Conservation (phyloP, 2,888 invertebrate genomes). For the Cheilosia pagana region DNA sequence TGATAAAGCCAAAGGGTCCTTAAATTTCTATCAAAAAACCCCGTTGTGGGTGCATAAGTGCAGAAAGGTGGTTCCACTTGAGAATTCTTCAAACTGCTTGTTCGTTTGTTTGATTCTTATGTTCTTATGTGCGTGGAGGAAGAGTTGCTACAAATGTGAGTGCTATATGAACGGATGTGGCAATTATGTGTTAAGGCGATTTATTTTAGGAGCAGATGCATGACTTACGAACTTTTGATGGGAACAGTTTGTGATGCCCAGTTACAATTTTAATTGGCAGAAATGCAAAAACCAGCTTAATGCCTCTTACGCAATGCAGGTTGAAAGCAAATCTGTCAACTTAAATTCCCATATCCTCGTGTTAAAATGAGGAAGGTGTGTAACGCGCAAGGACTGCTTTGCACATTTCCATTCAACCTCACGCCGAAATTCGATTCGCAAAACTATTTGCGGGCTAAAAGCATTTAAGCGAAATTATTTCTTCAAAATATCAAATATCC, state of each 20-base stretch:
- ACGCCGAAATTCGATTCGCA: not conserved
- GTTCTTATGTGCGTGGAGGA: too few relatives aligned
- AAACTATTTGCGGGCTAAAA: not conserved
- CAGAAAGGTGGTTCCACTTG: not conserved
- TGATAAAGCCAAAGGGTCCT: constrained; percentile 27
- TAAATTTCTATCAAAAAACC: constrained; percentile 18
- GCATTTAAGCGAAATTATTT: not conserved
- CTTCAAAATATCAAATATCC: constrained; percentile 23
- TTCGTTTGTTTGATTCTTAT: too few relatives aligned
- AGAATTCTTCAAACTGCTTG: not conserved
- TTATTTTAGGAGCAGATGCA: too few relatives aligned
- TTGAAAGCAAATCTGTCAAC: too few relatives aligned
- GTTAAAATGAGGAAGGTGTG: too few relatives aligned
- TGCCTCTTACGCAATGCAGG: not conserved
- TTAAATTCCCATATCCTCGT: too few relatives aligned
- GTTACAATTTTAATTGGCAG: not conserved
- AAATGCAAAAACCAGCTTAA: not conserved
- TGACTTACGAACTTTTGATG: too few relatives aligned
- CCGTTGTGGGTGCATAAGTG: constrained; percentile 4
- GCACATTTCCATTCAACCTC: too few relatives aligned
- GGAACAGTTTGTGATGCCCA: not conserved
- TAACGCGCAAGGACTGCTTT: too few relatives aligned
- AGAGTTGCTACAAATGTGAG: not conserved
- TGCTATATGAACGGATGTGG: not conserved
- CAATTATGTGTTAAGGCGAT: not conserved